Evolutionary conservation across 2,888 invertebrate species (phyloP).

Genomic region (Penaeus monodon): DNA sequence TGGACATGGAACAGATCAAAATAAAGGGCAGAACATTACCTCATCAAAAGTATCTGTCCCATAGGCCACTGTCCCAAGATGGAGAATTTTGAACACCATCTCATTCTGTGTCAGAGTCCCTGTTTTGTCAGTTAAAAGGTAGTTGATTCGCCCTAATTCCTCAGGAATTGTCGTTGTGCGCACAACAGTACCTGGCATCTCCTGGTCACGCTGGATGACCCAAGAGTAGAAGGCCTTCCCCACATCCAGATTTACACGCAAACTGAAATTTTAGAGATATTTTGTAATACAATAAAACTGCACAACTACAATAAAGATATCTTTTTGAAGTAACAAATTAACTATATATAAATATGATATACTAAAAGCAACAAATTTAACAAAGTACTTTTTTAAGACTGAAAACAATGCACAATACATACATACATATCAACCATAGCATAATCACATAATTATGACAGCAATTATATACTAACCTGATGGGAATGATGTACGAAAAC

Average conservation of each 20-base stretch:
- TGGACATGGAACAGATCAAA: background rate
- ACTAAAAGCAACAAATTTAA: too few relatives aligned
- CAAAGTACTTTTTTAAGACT: too few relatives aligned
- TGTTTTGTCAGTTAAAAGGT: constrained; percentile 97
- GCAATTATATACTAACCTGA: constrained; percentile 76
- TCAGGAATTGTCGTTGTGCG: constrained; percentile 98
- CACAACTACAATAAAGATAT: too few relatives aligned
- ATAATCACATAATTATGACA: too few relatives aligned
- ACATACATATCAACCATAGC: too few relatives aligned
- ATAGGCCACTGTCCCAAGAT: constrained; percentile 92
- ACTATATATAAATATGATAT: too few relatives aligned
- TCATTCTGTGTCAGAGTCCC: constrained; percentile 98
- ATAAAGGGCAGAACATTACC: constrained; percentile 68
- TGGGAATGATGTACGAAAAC: constrained; percentile 99
- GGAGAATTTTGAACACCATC: constrained; percentile 97
- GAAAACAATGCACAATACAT: too few relatives aligned
- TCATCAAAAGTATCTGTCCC: constrained; percentile 88
- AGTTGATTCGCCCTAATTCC: constrained; percentile 95
- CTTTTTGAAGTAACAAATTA: too few relatives aligned
- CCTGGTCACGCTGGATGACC: constrained; percentile 93
- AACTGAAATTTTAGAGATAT: constrained; percentile 79
- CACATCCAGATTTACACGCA: constrained; percentile 98
- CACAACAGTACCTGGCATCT: constrained; percentile 94
- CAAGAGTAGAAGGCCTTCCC: constrained; percentile 98
- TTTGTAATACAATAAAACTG: background rate